Conservation (phyloP, 2,797 vertebrate species). For the Chelon labrosus region DNA sequence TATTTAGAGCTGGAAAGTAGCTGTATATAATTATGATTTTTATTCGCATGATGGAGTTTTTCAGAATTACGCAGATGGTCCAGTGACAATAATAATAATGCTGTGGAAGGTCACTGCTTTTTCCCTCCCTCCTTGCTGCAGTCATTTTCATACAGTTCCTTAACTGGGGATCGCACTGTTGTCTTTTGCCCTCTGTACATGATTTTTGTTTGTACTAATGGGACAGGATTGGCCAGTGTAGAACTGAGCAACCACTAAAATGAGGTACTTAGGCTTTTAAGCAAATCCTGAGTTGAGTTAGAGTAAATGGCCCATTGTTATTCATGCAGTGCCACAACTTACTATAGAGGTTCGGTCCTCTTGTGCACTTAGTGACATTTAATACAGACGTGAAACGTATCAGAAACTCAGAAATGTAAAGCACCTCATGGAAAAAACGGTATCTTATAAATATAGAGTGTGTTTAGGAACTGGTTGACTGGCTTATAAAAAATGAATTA, state of each 20-base stretch:
- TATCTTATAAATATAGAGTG: background rate
- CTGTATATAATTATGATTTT: too few relatives aligned
- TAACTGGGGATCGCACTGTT: background rate
- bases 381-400: background rate
- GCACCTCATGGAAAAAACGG: background rate
- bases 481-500: constrained; percentile 48
- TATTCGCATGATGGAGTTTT: too few relatives aligned
- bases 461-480: constrained; percentile 27
- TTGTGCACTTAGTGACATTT: background rate
- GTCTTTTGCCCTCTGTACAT: background rate
- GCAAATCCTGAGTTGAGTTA: constrained; percentile 22
- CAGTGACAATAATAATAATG: background rate
- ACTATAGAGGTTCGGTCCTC: background rate
- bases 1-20: too few relatives aligned
- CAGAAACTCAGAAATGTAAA: constrained; percentile 1
- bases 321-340: background rate
- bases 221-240: background rate
- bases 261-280: constrained; percentile 19
- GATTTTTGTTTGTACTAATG: background rate
- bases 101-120: background rate
- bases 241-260: background rate
- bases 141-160: background rate
- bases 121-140: background rate
- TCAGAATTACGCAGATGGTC: too few relatives aligned
- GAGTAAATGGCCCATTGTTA: constrained; percentile 27